Base-by-base conservation (phyloP, 2,797 vertebrate species). In the Hozukius guyotensis region DNA sequence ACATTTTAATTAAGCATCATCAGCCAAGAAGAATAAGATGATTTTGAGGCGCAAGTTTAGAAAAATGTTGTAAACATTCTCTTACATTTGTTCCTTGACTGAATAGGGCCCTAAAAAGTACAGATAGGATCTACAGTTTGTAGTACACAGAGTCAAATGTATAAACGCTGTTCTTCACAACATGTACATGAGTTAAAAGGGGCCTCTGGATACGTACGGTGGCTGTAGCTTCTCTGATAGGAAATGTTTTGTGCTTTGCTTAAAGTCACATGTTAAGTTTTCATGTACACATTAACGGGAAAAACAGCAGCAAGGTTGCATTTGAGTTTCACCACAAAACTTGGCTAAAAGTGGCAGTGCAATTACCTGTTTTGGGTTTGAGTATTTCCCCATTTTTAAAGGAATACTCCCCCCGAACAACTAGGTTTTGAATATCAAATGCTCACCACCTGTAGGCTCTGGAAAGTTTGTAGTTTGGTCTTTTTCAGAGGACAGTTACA, bases 221-320 rank as follows among this genome's bases (percentile, higher is more conserved):
- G 74, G 64, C 29, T 80, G 62, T 56, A 60, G 83, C 73, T 73
- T 34, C n/a, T 77, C 42, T 77, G 57, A 78, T 11, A 79, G 75
- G 59, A 83, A 70, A 81, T 55, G 31, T 46, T 78, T 93, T 95
- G 92, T 95, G 92, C 93, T 95, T 93, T 81, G 76, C 32, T 59
- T 69, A 32, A 68, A 73, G 67, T 85, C 67, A 52, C 27, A 52
- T 57, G 56, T 77, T 24, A 64, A 60, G 72, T 80, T 79, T 52
- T 65, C 38, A 70, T 57, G 5, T 38, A 62, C 62, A 81, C 69
- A 32, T 55, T 53, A 72, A n/a, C 2, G 63, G 79, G 67, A n/a
- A 53, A 63, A 65, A 78, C 68, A 32, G 70, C 77, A 32, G 75
- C 77, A 66, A 82, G 77, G 70, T 2, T 55, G 72, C 77, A 4